Percentiles rank a stretch among this genome's conserved stretches.
phyloP scores from a whole-genome alignment of 1,140 invertebrate species.

The Diabrotica virgifera region DNA sequence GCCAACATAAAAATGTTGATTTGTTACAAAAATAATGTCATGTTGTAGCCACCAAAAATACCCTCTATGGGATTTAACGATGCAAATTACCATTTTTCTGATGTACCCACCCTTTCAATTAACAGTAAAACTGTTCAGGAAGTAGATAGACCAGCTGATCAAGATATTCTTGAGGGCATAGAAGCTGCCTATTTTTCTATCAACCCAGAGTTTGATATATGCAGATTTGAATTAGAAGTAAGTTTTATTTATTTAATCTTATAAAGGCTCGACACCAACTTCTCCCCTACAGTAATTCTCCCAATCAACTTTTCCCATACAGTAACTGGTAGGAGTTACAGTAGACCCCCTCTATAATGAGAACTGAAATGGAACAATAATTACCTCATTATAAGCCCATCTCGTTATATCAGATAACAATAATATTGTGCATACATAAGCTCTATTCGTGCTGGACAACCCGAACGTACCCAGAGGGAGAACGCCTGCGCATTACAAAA shows the following conservation, averaged over 20 bases:
- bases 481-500: too few species aligned
- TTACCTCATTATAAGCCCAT: too few species aligned
- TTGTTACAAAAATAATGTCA: not conserved
- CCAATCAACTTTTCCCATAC: too few species aligned
- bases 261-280: too few species aligned
- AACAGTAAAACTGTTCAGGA: constrained; percentile 46
- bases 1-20: not conserved
- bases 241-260: constrained; percentile 12
- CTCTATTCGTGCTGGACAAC: too few species aligned
- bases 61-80: constrained; percentile 57
- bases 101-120: constrained; percentile 41
- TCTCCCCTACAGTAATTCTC: too few species aligned
- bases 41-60: constrained; percentile 50
- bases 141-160: constrained; percentile 61
- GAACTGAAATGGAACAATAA: too few species aligned
- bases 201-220: constrained; percentile 61
- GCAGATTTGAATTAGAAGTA: constrained; percentile 65
- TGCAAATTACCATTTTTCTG: constrained; percentile 47
- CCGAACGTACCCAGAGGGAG: too few species aligned
- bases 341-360: too few species aligned
- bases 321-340: too few species aligned
- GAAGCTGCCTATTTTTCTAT: constrained; percentile 64
- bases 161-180: constrained; percentile 71
- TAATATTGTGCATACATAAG: too few species aligned
- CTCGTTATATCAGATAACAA: too few species aligned